Evolutionary conservation across 64 coral and sea anemone species (phyloP), one percentile per base, ranked within the genome.

Genomic region (Orbicella faveolata): DNA sequence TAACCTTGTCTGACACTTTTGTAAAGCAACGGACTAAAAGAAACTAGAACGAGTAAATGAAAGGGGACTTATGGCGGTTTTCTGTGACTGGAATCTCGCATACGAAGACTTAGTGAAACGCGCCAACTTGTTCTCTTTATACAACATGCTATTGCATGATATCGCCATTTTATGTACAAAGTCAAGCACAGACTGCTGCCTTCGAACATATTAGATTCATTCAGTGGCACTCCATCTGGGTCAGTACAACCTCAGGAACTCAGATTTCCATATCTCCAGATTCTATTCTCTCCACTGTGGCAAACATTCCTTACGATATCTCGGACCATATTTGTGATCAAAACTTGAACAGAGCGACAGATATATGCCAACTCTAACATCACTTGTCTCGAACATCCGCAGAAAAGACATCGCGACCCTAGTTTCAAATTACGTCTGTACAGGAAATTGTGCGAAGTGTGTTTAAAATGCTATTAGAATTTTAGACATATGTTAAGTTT

Each of bases 1-100:
- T 23, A 13, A 77, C 37, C 35, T 89, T 25, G 87, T 89, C 2
- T 89, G 87, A 55, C 87, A 89, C 74, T 88, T 63, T 70, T 86
- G 83, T 70, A 86, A 67, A 86, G 54, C 83, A 11, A 89, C 72
- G 55, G 87, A 89, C 30, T 26, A 61, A 30, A 51, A 75, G 20
- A 70, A 86, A 44, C 63, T 86, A 15, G 83, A 86, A 86, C 2
- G 83, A 20, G 26, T 72, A 17, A 62, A 86, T 12, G 63, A 52
- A 57, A 67, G 83, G 5, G 73, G 70, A 2, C 55, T 76, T 18
- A 18, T 0, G 7, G 77, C 9, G 23, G 77, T 79, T 6, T 51
- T 52, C 37, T 21, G n/a, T n/a, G 39, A 48, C 77, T 79, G 36
- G 37, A 63, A 63, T 19, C 61, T 63, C 61, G 39, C 39, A 41